phyloP scores from a whole-genome alignment of 1,140 invertebrate genomes.

The Drosophila watanabei region DNA sequence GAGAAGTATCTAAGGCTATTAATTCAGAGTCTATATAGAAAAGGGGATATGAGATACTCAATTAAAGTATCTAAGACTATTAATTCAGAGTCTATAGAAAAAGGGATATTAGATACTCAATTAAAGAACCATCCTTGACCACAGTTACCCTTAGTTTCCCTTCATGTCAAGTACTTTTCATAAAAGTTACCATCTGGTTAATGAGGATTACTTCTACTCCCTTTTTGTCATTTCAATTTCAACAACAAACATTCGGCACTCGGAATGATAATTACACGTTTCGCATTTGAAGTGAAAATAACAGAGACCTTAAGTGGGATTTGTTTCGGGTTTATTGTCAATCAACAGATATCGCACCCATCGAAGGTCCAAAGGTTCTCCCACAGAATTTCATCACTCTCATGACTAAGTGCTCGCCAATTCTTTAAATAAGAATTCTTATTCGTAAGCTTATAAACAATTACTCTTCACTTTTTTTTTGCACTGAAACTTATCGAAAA shows the following conservation, averaged over 20 bases:
- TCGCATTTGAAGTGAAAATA: constrained; percentile 40
- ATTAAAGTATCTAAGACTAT: background rate
- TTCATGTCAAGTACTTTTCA: background rate
- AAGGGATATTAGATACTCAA: background rate
- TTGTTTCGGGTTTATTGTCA: constrained; percentile 1
- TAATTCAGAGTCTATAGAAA: background rate
- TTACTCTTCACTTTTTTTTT: constrained; percentile 33
- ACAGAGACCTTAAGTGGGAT: constrained; percentile 40
- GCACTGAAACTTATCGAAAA: constrained; percentile 20
- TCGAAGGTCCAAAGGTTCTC: constrained; percentile 16
- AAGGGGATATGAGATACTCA: background rate
- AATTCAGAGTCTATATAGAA: background rate
- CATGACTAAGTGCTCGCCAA: constrained; percentile 12
- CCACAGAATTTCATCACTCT: constrained; percentile 12
- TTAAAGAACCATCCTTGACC: background rate
- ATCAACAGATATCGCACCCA: constrained; percentile 5
- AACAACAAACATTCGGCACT: constrained; percentile 15
- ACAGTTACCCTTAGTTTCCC: background rate
- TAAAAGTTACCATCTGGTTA: constrained; percentile 21
- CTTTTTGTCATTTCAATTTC: constrained; percentile 12
- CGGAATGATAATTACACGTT: constrained; percentile 34
- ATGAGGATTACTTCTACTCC: constrained; percentile 2
- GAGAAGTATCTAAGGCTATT: background rate
- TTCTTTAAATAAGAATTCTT: constrained; percentile 1
- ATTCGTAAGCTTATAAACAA: constrained; percentile 23